Evolutionary conservation across 2,797 vertebrate species (phyloP).

Genomic region (Botia kubotai): DNA sequence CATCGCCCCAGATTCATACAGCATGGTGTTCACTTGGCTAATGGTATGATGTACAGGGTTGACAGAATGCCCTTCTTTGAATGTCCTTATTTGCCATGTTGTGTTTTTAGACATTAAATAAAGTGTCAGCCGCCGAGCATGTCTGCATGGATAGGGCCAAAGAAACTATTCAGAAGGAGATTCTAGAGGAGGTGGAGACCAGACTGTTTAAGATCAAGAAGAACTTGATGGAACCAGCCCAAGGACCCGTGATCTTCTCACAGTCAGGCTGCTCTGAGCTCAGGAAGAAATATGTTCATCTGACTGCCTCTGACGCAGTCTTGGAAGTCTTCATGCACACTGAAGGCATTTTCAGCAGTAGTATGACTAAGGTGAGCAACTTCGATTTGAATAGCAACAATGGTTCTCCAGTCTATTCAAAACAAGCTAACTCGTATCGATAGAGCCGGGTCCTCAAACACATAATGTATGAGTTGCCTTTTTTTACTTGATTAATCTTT

Average conservation of each 20-base stretch:
- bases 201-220: conserved; percentile 77
- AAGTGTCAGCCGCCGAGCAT: conserved; percentile 66
- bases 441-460: background rate
- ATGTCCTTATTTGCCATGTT: background rate
- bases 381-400: background rate
- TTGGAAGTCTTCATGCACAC: conserved; percentile 73
- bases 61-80: background rate
- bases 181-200: conserved; percentile 74
- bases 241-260: conserved; percentile 63
- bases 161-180: conserved; percentile 74
- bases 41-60: no score
- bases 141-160: conserved; percentile 65
- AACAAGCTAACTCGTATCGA: background rate
- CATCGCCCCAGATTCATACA: no score
- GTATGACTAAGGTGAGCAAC: conserved; percentile 72
- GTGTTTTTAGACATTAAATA: conserved; percentile 68
- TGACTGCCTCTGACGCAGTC: conserved; percentile 72
- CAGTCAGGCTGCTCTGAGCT: conserved; percentile 69
- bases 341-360: conserved; percentile 69
- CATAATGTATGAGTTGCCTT: no score
- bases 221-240: conserved; percentile 68
- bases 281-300: conserved; percentile 72
- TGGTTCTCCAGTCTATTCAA: background rate
- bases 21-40: no score
- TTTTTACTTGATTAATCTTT: conserved; percentile 12